Base-by-base conservation (phyloP, 2,113 vertebrate species). In the Otolemur garnettii region DNA sequence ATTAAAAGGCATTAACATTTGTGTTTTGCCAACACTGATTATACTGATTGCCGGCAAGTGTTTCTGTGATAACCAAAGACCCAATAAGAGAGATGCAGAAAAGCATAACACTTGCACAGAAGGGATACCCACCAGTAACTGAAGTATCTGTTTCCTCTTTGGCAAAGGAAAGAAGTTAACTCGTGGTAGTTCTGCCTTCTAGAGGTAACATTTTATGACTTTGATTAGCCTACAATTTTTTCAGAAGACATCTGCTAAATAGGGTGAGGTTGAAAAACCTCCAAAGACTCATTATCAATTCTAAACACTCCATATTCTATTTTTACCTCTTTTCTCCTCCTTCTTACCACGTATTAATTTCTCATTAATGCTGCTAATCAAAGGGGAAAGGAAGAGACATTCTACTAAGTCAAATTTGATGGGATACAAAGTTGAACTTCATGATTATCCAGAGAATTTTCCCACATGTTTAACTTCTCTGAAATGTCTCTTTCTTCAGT, bases 1-100 rank as follows among this genome's bases (percentile, higher is more conserved):
- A 97, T 96, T 96, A 96, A 95, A 94, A 96, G 24, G 72, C 66
- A 96, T 95, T 95, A 95, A 87, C 89, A 91, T 84, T 96, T 89
- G 68, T 93, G 62, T 96, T 97, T 96, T 96, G 88, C 74, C 96
- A 97, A 84, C 83, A 87, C 62, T 89, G 77, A 96, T 97, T 93
- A 84, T 59, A 42, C 74, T 89, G 68, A 79, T 91, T 90, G 42
- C 64, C 92, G 38, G 59, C 79, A 84, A 96, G 50, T 75, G 55
- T 95, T 93, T 78, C 55, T 50, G 22, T 75, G 89, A 74, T 94
- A 81, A 79, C 53, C 42, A 91, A 91, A 91, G 66, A 69, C 38
- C 53, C 57, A 83, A 77, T 14, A 96, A 74, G 68, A 60, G 13
- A 94, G 53, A 78, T 77, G n/a, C 85, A 93, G 86, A 86, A 91